These are phyloP conservation scores for Ichneumoninae sp. DNA, from an alignment of 2,888 invertebrate species.

Conservation along the genomic window DNA sequence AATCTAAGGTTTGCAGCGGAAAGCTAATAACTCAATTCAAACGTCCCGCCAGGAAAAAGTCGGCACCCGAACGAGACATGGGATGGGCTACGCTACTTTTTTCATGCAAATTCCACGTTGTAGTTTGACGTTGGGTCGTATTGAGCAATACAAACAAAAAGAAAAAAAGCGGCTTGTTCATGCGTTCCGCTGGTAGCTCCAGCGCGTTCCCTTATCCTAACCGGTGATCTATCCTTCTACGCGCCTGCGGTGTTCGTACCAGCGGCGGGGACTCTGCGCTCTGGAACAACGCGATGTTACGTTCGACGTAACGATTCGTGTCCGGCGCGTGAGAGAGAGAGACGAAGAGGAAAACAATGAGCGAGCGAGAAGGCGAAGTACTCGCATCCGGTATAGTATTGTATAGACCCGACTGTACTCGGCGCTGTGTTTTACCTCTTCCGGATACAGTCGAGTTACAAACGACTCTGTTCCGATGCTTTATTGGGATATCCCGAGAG, in stretches of 20 bases:
- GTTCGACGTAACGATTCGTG: constrained; percentile 79
- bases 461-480: background rate
- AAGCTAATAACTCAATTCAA: constrained; percentile 33
- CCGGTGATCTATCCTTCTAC: constrained; percentile 53
- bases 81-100: background rate
- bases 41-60: constrained; percentile 27
- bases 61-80: too few species aligned
- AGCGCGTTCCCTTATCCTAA: constrained; percentile 62
- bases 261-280: constrained; percentile 44
- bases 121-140: background rate
- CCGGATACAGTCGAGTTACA: constrained; percentile 24
- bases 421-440: constrained; percentile 4
- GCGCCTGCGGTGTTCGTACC: constrained; percentile 29
- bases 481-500: background rate
- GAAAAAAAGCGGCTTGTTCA: constrained; percentile 69
- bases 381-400: constrained; percentile 47
- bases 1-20: background rate
- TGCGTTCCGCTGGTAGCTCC: constrained; percentile 75
- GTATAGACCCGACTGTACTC: background rate
- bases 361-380: background rate
- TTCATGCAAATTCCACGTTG: constrained; percentile 43
- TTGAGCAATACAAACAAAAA: constrained; percentile 41
- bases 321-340: constrained; percentile 70
- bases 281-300: constrained; percentile 74
- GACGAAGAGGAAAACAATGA: background rate